Conservation (phyloP, 2,797 vertebrate species). For the Pseudotriccus pelzelni region DNA sequence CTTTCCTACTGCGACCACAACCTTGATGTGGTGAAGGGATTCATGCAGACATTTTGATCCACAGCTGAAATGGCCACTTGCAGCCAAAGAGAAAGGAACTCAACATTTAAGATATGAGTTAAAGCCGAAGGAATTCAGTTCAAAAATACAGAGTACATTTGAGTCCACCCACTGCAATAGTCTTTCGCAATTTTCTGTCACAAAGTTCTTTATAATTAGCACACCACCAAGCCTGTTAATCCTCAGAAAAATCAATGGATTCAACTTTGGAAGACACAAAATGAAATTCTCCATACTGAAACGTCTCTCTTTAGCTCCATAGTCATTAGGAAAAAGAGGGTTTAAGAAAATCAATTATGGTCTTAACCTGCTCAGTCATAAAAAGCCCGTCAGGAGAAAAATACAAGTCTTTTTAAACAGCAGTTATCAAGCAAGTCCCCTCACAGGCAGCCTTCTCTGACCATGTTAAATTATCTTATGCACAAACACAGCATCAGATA, state of each 20-base stretch:
- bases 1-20: background rate
- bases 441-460: background rate
- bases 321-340: background rate
- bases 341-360: conserved; percentile 49
- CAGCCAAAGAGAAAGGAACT: background rate
- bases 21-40: background rate
- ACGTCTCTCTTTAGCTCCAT: background rate
- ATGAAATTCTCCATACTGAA: background rate
- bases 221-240: conserved; percentile 6
- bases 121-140: conserved; percentile 21
- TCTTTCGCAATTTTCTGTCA: conserved; percentile 11
- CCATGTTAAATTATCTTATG: background rate
- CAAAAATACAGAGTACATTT: background rate
- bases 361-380: conserved; percentile 31
- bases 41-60: background rate
- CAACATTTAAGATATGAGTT: background rate
- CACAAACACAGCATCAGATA: background rate
- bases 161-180: background rate
- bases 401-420: background rate
- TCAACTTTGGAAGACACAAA: background rate
- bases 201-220: conserved; percentile 37
- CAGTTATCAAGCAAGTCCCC: background rate
- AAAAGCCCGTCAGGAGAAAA: background rate
- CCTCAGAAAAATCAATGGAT: conserved; percentile 31
- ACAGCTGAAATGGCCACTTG: background rate